Percentiles rank a stretch among this genome's conserved stretches.
Evolutionary conservation across 2,797 vertebrate genomes (phyloP).

Genomic region (Coregonus suidteri): DNA sequence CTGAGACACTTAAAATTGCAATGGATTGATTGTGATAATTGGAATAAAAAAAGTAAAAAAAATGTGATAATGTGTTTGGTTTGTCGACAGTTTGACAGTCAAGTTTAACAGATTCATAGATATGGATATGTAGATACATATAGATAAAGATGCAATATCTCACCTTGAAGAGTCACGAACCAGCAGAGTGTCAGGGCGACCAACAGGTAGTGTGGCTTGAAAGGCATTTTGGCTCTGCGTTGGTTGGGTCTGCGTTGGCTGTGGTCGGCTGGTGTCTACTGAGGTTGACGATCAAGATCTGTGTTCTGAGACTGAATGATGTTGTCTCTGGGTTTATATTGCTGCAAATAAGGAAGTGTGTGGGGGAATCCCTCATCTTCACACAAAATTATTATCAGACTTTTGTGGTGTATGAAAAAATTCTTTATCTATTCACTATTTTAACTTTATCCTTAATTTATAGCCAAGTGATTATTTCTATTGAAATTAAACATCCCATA

Average conservation of each 20-base stretch:
- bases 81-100: too few relatives aligned
- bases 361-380: neutral
- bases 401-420: too few relatives aligned
- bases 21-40: too few relatives aligned
- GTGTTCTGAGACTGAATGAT: neutral
- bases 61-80: too few relatives aligned
- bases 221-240: neutral
- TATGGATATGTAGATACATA: too few relatives aligned
- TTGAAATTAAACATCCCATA: too few relatives aligned
- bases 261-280: neutral
- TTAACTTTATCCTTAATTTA: too few relatives aligned
- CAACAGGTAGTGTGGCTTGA: neutral
- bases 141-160: neutral
- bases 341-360: neutral
- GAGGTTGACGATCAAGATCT: neutral
- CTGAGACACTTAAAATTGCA: too few relatives aligned
- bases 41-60: too few relatives aligned
- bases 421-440: too few relatives aligned
- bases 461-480: too few relatives aligned
- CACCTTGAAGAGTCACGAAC: neutral
- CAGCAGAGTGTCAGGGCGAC: neutral
- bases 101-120: too few relatives aligned
- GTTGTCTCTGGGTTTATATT: neutral
- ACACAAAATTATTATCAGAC: neutral
- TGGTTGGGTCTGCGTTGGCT: neutral